Percentiles rank a stretch among this genome's conserved stretches.
phyloP scores from a whole-genome alignment of 1,140 invertebrate species.

The Megathymus violae region DNA sequence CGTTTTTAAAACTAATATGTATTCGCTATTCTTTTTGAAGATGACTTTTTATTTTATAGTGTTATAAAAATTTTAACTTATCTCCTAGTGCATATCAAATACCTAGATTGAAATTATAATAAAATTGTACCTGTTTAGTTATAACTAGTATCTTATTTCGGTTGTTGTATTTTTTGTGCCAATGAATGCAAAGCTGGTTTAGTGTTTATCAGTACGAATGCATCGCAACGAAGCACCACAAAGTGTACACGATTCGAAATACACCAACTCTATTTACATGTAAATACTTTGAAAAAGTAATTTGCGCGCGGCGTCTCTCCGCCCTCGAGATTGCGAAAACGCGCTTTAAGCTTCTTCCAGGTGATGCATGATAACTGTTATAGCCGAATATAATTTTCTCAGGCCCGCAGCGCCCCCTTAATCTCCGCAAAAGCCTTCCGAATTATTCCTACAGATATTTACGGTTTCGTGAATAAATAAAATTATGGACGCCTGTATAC shows the following conservation, averaged over 20 bases:
- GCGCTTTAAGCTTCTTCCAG: constrained; percentile 81
- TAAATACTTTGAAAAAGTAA: constrained; percentile 84
- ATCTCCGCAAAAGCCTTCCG: constrained; percentile 82
- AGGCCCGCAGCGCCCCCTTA: constrained; percentile 76
- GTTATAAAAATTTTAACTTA: too few relatives aligned
- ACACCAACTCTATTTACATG: constrained; percentile 79
- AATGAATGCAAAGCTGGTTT: background rate
- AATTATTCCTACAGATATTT: constrained; percentile 82
- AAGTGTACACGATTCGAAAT: constrained; percentile 49
- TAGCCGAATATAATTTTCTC: constrained; percentile 83
- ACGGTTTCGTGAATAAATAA: constrained; percentile 82
- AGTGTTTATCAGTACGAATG: constrained; percentile 19
- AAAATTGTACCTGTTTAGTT: too few relatives aligned
- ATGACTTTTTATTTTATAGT: too few relatives aligned
- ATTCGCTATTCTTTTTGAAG: too few relatives aligned
- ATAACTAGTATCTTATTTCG: too few relatives aligned
- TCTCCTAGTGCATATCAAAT: too few relatives aligned
- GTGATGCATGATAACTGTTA: constrained; percentile 84
- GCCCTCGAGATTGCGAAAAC: constrained; percentile 82
- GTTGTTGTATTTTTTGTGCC: too few relatives aligned
- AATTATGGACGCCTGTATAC: constrained; percentile 76
- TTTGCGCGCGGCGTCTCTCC: constrained; percentile 72
- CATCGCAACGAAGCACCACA: constrained; percentile 42
- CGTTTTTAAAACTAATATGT: too few relatives aligned
- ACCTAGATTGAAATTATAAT: too few relatives aligned